These are phyloP conservation scores for Acromyrmex heyeri DNA, from an alignment of 1,140 invertebrate genomes.

Conservation along the genomic window DNA sequence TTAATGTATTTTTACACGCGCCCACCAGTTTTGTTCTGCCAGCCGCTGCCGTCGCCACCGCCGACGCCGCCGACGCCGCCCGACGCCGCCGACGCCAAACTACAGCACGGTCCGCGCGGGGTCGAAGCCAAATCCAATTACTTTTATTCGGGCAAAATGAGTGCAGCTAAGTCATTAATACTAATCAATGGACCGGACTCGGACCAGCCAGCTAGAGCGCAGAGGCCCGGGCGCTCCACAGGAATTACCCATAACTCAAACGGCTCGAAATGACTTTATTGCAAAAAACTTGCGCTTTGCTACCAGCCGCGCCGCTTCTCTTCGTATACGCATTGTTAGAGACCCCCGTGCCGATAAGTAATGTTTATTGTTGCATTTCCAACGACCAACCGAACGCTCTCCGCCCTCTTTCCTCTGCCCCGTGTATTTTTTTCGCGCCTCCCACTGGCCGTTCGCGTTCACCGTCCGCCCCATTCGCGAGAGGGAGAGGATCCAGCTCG, in stretches of 20 bases:
- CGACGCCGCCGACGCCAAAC: conserved; percentile 71
- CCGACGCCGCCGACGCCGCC: conserved; percentile 72
- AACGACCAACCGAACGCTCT: conserved; percentile 68
- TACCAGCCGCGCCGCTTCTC: conserved; percentile 68
- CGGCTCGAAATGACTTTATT: conserved; percentile 86
- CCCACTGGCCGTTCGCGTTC: conserved; percentile 42
- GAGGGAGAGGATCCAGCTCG: conserved; percentile 61
- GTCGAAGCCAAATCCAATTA: conserved; percentile 87
- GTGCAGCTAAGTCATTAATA: conserved; percentile 87
- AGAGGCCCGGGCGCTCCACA: conserved; percentile 72
- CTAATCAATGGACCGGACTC: conserved; percentile 85
- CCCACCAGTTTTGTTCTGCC: conserved; percentile 76
- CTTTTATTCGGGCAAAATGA: conserved; percentile 87
- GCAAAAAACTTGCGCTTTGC: conserved; percentile 84
- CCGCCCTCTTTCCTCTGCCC: not conserved
- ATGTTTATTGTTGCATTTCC: conserved; percentile 87
- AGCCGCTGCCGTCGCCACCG: conserved; percentile 64
- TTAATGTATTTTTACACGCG: conserved; percentile 87
- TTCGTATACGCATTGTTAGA: conserved; percentile 82
- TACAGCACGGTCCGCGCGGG: conserved; percentile 78
- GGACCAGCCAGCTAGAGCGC: conserved; percentile 41
- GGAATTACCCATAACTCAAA: conserved; percentile 87
- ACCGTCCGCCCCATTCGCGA: conserved; percentile 14
- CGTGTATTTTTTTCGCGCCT: conserved; percentile 53
- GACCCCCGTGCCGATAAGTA: conserved; percentile 85